Percentiles rank a stretch among this genome's conserved stretches.
Conservation (phyloP, 2,797 vertebrate genomes). For the Anisognathus igniventris region DNA sequence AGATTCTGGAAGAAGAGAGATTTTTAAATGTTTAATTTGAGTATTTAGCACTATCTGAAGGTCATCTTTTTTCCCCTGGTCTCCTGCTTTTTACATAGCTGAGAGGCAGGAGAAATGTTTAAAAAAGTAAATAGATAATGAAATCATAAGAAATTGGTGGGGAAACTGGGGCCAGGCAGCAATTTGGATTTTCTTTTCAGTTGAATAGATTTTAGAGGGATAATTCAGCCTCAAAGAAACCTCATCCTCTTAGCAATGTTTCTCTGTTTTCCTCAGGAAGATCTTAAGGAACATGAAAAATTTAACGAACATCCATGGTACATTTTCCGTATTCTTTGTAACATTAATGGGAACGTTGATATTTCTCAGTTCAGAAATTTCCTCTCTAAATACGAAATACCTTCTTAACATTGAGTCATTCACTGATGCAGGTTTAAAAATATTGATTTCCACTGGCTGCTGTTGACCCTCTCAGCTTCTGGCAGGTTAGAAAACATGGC, state of each 20-base stretch:
- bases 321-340: neutral
- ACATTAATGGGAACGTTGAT: neutral
- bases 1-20: neutral
- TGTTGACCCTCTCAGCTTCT: neutral
- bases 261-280: neutral
- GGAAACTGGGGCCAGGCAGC: neutral
- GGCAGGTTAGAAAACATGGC: neutral
- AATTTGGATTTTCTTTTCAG: neutral
- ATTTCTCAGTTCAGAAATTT: neutral
- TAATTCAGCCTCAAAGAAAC: neutral
- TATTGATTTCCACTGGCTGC: neutral
- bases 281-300: neutral
- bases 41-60: neutral
- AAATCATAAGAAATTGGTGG: neutral
- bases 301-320: neutral
- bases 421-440: neutral
- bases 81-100: neutral
- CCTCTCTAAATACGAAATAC: neutral
- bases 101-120: neutral
- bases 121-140: neutral
- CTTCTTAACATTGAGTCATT: neutral
- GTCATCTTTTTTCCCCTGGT: fast-evolving
- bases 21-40: neutral
- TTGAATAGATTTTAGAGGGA: neutral
- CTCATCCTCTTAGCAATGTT: neutral